A percentile compares a stretch with the other conserved stretches of the same genome.
These are phyloP conservation scores for Netelia melanura DNA, from an alignment of 2,888 invertebrate genomes.

Conservation along the genomic window DNA sequence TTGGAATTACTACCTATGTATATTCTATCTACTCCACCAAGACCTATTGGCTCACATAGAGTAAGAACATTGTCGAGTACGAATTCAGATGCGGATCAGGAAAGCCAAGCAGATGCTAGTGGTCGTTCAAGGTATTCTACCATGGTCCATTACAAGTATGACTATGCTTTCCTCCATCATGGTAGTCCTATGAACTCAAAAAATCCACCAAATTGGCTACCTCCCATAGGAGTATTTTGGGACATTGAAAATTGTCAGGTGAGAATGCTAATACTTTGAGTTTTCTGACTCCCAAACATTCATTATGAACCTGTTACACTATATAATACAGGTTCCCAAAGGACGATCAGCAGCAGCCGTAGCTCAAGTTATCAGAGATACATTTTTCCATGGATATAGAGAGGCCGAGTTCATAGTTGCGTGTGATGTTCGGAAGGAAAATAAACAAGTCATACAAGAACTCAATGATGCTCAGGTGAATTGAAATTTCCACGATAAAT, in stretches of 20 bases:
- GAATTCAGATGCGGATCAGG: constrained; percentile 72
- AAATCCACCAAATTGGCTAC: constrained; percentile 82
- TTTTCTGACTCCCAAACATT: not conserved
- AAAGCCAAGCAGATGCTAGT: constrained; percentile 14
- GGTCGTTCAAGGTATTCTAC: constrained; percentile 44
- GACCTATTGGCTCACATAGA: constrained; percentile 68
- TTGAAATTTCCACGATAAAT: not conserved
- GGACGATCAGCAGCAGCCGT: constrained; percentile 92
- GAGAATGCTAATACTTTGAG: constrained; percentile 69
- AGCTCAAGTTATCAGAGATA: constrained; percentile 91
- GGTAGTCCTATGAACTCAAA: constrained; percentile 75
- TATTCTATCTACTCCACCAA: constrained; percentile 71
- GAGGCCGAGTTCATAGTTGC: constrained; percentile 96
- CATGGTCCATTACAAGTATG: constrained; percentile 72
- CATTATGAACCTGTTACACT: not conserved
- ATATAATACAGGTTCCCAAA: constrained; percentile 88
- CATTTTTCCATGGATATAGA: constrained; percentile 90
- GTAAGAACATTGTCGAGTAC: constrained; percentile 72
- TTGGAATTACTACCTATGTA: constrained; percentile 75
- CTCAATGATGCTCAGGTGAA: constrained; percentile 93
- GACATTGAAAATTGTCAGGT: constrained; percentile 96
- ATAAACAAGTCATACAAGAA: constrained; percentile 91
- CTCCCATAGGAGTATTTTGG: constrained; percentile 96
- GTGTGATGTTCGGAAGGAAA: constrained; percentile 94
- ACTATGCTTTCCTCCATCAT: constrained; percentile 76